Evolutionary conservation across 2,113 vertebrate genomes (phyloP).

Genomic region (Urocolius indicus): DNA sequence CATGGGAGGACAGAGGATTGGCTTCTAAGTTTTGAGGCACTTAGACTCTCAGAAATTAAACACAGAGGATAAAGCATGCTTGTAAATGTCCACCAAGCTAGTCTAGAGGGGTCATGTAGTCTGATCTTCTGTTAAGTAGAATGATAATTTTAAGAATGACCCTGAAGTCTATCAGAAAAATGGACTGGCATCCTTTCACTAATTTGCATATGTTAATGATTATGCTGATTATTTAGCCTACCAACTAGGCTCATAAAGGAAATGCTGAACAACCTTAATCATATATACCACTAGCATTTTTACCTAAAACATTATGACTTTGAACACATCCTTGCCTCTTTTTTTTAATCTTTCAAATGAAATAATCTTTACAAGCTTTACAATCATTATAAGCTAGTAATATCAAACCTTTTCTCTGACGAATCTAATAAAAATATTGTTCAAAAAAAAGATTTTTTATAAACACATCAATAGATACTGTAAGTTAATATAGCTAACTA

Average conservation of each 20-base stretch:
- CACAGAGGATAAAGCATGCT: neutral
- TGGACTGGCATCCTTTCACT: neutral
- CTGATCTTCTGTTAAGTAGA: neutral
- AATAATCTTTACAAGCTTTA: neutral
- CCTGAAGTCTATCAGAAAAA: neutral
- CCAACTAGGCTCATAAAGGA: neutral
- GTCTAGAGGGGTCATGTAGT: neutral
- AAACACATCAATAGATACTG: neutral
- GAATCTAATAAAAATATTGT: neutral
- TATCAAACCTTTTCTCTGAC: neutral
- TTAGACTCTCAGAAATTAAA: neutral
- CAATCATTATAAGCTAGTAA: neutral
- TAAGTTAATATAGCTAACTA: neutral
- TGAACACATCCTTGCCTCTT: neutral
- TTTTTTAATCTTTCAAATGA: neutral
- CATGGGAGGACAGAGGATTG: neutral
- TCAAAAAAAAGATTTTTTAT: neutral
- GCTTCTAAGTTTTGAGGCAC: neutral
- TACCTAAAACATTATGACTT: fast-evolving
- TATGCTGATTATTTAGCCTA: neutral
- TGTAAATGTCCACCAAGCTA: neutral
- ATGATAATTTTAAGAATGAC: neutral
- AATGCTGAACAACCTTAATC: neutral
- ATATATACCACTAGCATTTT: neutral
- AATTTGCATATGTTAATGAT: neutral